Conservation (phyloP, 2,888 invertebrate genomes). For the Melikaiella ostensackeni region DNA sequence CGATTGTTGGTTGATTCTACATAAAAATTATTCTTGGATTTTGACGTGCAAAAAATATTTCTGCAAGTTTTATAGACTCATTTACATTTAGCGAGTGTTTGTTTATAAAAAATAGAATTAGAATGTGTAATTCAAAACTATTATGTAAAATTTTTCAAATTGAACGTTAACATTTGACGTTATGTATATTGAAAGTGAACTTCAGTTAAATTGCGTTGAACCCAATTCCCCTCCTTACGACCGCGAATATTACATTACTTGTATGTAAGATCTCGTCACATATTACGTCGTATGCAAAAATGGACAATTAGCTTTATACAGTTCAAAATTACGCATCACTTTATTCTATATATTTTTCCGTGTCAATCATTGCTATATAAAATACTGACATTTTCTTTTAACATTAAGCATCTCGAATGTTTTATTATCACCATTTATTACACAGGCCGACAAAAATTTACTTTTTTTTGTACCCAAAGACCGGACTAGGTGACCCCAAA, state of each 20-base stretch:
- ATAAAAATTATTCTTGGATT: too few relatives aligned
- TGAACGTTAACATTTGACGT: background rate
- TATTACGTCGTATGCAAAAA: background rate
- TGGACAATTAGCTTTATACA: background rate
- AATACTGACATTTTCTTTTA: conserved; percentile 7
- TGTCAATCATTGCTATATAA: conserved; percentile 4
- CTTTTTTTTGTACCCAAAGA: too few relatives aligned
- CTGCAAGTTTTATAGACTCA: too few relatives aligned
- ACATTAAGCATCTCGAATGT: background rate
- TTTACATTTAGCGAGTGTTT: background rate
- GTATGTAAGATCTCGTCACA: conserved; percentile 1
- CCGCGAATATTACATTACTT: conserved; percentile 11
- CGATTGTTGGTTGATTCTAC: too few relatives aligned
- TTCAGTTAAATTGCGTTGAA: background rate
- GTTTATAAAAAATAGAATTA: background rate
- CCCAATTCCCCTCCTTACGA: background rate
- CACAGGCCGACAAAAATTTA: conserved; percentile 56
- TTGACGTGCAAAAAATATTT: too few relatives aligned
- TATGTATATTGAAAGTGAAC: background rate
- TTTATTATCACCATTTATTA: background rate
- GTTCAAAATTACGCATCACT: conserved; percentile 1
- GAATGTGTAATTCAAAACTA: background rate
- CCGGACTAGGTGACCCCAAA: too few relatives aligned
- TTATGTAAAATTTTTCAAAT: conserved; percentile 1
- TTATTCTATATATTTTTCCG: conserved; percentile 9